Percentiles rank a stretch among this genome's conserved stretches.
These are phyloP conservation scores for Cephus nigrinus DNA, from an alignment of 2,888 invertebrate species.

Conservation along the genomic window DNA sequence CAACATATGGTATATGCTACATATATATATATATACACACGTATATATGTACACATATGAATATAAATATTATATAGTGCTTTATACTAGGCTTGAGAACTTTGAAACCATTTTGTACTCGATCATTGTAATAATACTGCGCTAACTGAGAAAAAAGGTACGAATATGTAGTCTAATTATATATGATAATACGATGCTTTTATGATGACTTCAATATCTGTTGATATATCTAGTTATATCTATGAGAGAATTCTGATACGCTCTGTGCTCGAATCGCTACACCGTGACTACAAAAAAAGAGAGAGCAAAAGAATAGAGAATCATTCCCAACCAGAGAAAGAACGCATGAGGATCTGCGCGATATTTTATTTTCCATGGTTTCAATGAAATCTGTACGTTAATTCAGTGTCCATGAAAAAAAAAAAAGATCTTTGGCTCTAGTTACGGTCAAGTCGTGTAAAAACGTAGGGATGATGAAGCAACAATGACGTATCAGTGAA, in stretches of 20 bases:
- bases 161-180: conserved; percentile 59
- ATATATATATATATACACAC: neutral
- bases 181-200: conserved; percentile 63
- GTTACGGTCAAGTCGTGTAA: conserved; percentile 3
- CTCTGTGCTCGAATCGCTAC: neutral
- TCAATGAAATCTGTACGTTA: neutral
- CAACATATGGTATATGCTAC: neutral
- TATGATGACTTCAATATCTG: conserved; percentile 63
- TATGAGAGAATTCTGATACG: neutral
- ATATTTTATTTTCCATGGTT: neutral
- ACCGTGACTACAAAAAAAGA: conserved; percentile 28
- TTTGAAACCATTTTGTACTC: conserved; percentile 62
- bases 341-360: neutral
- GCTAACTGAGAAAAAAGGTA: conserved; percentile 52
- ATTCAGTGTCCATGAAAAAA: neutral
- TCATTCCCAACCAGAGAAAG: neutral
- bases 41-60: conserved; percentile 5
- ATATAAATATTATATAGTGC: conserved; percentile 52
- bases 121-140: conserved; percentile 61
- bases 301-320: conserved; percentile 9
- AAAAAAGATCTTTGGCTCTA: conserved; percentile 8
- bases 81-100: conserved; percentile 63
- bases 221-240: conserved; percentile 49
- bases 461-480: neutral
- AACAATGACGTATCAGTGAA: neutral